Base-by-base conservation (phyloP, 2,888 invertebrate genomes). In the Phaonia tiefii region DNA sequence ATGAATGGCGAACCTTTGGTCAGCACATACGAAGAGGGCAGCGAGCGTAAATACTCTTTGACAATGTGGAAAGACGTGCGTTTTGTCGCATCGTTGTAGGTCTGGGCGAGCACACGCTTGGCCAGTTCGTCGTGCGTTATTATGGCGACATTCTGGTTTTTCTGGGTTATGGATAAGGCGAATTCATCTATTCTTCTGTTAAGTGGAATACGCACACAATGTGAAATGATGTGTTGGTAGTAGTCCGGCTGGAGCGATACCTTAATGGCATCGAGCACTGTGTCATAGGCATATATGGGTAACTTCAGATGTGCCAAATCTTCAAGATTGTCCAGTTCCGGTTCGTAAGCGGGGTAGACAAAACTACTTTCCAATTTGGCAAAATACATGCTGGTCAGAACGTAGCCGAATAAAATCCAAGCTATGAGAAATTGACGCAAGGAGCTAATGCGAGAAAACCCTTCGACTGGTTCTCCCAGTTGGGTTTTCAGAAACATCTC, bases 341-440 rank as follows among this genome's bases (percentile, higher is more conserved):
- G 44, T 63, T 87, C 87, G 69, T 86, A 90, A 11, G 83, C 83
- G 0, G 90, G 88, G 10, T 86, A 86, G 0, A 90, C 87, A 46
- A 90, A 89, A 10, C 85, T 86, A 51, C 90, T 90, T 51, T 89
- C 90, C 66, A 90, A 75, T 63, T 90, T 89, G 20, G 88, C 90
- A 31, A 89, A 86, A 69, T 89, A 89, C 20, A 89, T 85, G 25
- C 83, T 85, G 1, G 87, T 88, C 58, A 89, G 70, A 0, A 90
- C 84, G 56, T 89, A 90, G 37, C 88, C 87, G 51, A 89, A 90
- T 7, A 89, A 71, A 5, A 90, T 86, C 90, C 90, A 90, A 3
- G 85, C 81, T 31, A 89, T 86, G 2, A 90, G 85, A 8, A 88
- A 86, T 17, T 83, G 75, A 0, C 90, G 87, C 56, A 89, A 60